Evolutionary conservation across 2,113 vertebrate genomes (phyloP), one percentile per base, ranked within the genome.

Genomic region (Neogale vison): DNA sequence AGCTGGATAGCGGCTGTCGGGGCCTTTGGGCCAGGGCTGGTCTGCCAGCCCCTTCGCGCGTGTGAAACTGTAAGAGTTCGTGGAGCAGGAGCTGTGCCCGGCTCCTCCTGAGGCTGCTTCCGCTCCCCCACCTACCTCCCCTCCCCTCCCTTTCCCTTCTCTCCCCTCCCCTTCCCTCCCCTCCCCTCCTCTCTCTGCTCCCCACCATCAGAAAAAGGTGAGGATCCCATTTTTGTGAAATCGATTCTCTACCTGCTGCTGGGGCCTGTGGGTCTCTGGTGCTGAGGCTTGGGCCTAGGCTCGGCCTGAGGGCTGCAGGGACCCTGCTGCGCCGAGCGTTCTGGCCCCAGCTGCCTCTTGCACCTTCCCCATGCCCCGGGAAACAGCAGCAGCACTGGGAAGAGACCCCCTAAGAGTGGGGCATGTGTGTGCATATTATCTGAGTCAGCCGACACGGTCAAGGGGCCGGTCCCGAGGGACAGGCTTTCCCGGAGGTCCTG

Each of bases 191-290:
- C 36, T 23, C 36, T 57, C 18, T 36, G 9, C 24, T 7, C 26
- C 14, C 21, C 10, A 4, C 1, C 29, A 20, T 59, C 23, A 86
- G 57, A 26, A 42, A 34, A 45, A 52, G 10, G 17, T 24, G 45
- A 77, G 42, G 39, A 26, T n/a, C 42, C 42, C 42, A 29, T 31
- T 77, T 76, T 47, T 18, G 6, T 3, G 31, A 79, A 79, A 21
- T 21, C 0, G 0, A 21, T 29, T 90, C 31, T 47, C 21, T 31
- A 1, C 26, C 31, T 2, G 0, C 57, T 0, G 1, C 34, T 0
- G 0, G 36, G 23, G 57, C 24, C 55, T 50, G 15, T 63, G 72
- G 31, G 57, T 20, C 31, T 20, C 42, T 18, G 3, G 9, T 10
- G 42, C 74, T 47, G 26, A 17, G 26, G 42, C 26, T 31, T 7